Base-by-base conservation (phyloP, 2,888 invertebrate species). In the Abrostola tripartita region DNA sequence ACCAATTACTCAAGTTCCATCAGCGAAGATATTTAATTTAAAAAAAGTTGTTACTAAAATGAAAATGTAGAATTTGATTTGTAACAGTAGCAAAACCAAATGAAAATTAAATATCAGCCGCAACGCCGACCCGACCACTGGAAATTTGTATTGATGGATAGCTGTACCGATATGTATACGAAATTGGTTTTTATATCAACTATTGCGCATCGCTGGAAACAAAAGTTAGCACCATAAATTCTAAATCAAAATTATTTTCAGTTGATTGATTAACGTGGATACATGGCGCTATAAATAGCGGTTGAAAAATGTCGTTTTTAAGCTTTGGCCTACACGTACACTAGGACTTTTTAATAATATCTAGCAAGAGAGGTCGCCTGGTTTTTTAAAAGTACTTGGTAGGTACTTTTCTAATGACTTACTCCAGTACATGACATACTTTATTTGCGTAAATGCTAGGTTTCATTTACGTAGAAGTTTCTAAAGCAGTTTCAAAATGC, bases 31-130 rank as follows among this genome's bases (percentile, higher is more conserved):
- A 78, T 85, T 83, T 81, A 82, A 83, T 85, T 71, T 51, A 58
- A 74, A 77, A 72, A 81, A 44, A 54, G 12, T 79, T 68, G 64
- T 70, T 76, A 68, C 61, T 71, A 61, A 73, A 80, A 72, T 67
- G 68, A 66, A 68, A 64, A 71, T 69, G 52, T 69, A 61, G 54
- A 71, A 79, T 81, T 73, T 71, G 68, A 68, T 78, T 76, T 71
- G 76, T 72, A 76, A 72, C 73, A 61, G 65, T 42, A 58, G 55
- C 63, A 56, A 68, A 74, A 73, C 61, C 65, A 73, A 82, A 82
- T 81, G 74, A 82, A 81, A 81, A 80, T 81, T 71, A 83, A 86
- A 84, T 80, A 75, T 79, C 78, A 64, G 72, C 70, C 62, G 63
- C 75, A 75, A 69, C 73, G 68, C 69, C 56, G 64, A 58, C 38